Base-by-base conservation (phyloP, 2,113 vertebrate genomes). In the Cyrtonyx montezumae region DNA sequence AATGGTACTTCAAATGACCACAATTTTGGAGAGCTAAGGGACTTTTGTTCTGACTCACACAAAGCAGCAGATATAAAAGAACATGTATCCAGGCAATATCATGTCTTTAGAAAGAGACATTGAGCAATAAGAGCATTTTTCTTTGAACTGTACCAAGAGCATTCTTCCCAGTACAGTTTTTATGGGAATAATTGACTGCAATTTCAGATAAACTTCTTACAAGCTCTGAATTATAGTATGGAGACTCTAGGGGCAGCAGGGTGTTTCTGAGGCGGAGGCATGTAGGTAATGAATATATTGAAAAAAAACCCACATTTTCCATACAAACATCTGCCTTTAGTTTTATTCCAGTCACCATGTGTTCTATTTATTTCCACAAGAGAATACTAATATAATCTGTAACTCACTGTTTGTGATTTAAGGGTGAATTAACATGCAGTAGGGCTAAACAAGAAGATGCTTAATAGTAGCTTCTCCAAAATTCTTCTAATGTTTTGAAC, bases 71-170 rank as follows among this genome's bases (percentile, higher is more conserved):
- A 80, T 85, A 94, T 43, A 93, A 90, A 90, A 94, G 53, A 77
- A 42, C 59, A 67, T 6, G 23, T 76, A 93, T 73, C 65, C 43
- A 87, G 66, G 53, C 88, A 92, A 80, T 75, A 77, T 37, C 3
- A 91, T 92, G 87, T 86, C 78, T 91, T 95, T 83, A 70, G 59
- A 90, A 65, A 91, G 66, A 89, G 56, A 87, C 37, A 79, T 48
- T 93, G 79, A 92, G 19, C 53, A 96, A 89, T 93, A 96, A 93
- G 20, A 93, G 53, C 61, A 91, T 83, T 90, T 93, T 70, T 87
- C 23, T 90, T 81, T 68, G 55, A 91, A 84, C 77, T 79, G n/a
- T 55, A 91, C 48, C 13, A 71, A 56, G 62, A 71, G 48, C 67
- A 87, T 78, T 87, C n/a, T 95, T 90, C 79, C 69, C 1, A 2